phyloP scores from a whole-genome alignment of 2,888 invertebrate genomes.

The Magallana nippona region DNA sequence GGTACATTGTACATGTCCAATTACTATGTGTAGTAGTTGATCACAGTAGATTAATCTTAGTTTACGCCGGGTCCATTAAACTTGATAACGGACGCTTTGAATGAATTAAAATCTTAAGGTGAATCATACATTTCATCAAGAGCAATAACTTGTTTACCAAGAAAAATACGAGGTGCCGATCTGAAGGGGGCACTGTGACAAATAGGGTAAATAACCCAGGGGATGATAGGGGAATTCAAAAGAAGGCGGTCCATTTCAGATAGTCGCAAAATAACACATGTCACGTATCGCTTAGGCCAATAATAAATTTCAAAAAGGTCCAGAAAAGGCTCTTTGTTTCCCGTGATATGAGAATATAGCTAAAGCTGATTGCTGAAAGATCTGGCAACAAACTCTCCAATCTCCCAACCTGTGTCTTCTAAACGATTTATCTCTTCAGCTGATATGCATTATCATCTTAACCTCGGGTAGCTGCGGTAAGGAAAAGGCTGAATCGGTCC shows the following conservation, averaged over 20 bases:
- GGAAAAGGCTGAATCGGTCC: not conserved
- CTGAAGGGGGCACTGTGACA: not conserved
- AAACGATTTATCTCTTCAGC: slow-evolving; percentile 7
- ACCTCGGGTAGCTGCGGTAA: not conserved
- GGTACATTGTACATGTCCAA: too few relatives aligned
- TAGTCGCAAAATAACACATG: slow-evolving; percentile 9
- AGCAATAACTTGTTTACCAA: not conserved
- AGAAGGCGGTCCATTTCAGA: slow-evolving; percentile 2
- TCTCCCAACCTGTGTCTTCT: slow-evolving; percentile 1
- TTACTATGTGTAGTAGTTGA: too few relatives aligned
- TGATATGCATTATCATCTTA: slow-evolving; percentile 8
- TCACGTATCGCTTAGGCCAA: not conserved
- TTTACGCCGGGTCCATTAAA: too few relatives aligned
- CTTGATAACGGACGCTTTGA: not conserved
- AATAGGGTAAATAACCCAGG: slow-evolving; percentile 16
- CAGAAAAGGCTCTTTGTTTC: slow-evolving; percentile 5
- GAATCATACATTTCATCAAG: slow-evolving; percentile 1
- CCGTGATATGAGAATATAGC: not conserved
- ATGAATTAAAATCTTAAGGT: not conserved
- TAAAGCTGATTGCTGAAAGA: not conserved
- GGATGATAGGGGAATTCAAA: slow-evolving; percentile 16
- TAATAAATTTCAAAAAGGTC: slow-evolving; percentile 1
- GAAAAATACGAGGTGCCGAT: not conserved
- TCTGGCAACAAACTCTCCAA: slow-evolving; percentile 2
- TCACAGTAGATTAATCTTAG: too few relatives aligned